Percentiles rank a stretch among this genome's conserved stretches.
These are phyloP conservation scores for Dicrurus megarhynchus DNA, from an alignment of 2,113 vertebrate species.

Conservation along the genomic window DNA sequence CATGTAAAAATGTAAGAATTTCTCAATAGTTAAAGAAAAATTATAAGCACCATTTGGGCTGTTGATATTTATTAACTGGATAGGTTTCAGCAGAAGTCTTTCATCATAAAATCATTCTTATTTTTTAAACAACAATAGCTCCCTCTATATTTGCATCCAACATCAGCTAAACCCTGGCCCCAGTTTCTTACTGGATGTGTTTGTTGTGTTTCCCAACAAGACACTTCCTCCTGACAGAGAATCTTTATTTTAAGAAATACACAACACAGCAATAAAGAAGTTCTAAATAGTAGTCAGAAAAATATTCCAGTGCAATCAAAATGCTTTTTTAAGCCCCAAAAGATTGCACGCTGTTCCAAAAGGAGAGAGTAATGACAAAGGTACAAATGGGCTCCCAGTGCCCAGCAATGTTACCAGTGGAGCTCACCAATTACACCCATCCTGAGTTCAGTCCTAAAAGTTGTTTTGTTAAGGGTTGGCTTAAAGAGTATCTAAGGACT, in stretches of 20 bases:
- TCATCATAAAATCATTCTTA: neutral
- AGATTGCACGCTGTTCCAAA: neutral
- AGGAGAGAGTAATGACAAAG: neutral
- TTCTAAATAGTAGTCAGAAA: slow-evolving; percentile 26
- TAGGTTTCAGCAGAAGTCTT: slow-evolving; percentile 10
- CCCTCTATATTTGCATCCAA: neutral
- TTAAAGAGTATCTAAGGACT: neutral
- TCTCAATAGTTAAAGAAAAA: slow-evolving; percentile 1
- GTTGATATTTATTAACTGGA: slow-evolving; percentile 20
- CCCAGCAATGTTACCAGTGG: neutral
- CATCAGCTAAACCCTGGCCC: neutral
- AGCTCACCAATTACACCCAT: neutral
- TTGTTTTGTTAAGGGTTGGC: neutral
- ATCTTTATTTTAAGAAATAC: slow-evolving; percentile 54
- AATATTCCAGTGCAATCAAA: slow-evolving; percentile 13
- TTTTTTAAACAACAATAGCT: slow-evolving; percentile 21
- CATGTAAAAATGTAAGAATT: neutral
- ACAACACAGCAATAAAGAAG: slow-evolving; percentile 33
- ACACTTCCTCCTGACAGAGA: neutral
- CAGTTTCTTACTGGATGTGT: neutral
- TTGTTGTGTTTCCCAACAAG: slow-evolving; percentile 10
- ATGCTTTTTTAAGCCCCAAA: slow-evolving; percentile 5
- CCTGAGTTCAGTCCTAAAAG: neutral
- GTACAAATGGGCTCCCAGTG: neutral
- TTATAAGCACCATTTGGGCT: neutral